Evolutionary conservation across 1,140 invertebrate species (phyloP).

Genomic region (Stegodyphus mimosarum): DNA sequence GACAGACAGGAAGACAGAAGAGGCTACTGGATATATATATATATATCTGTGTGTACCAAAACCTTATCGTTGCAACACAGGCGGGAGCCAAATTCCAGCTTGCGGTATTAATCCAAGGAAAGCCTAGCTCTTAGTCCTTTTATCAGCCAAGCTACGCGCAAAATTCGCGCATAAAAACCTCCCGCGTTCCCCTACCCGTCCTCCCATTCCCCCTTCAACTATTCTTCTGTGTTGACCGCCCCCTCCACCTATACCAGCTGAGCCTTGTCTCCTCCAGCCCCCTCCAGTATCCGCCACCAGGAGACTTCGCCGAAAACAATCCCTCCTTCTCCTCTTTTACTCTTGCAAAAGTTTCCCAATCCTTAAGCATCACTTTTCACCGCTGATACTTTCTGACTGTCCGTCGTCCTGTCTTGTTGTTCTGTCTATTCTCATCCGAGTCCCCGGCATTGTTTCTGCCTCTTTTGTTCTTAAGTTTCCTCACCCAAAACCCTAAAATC

Average conservation of each 20-base stretch:
- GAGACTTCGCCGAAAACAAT: constrained; percentile 41
- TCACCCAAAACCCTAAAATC: constrained; percentile 38
- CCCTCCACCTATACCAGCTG: constrained; percentile 8
- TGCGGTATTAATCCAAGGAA: constrained; percentile 49
- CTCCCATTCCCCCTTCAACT: constrained; percentile 2
- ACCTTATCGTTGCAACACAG: constrained; percentile 48
- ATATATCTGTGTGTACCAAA: constrained; percentile 50
- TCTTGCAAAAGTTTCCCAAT: constrained; percentile 51
- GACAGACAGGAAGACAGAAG: constrained; percentile 25
- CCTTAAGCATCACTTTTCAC: constrained; percentile 51
- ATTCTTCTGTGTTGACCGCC: constrained; percentile 24
- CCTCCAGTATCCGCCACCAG: not conserved
- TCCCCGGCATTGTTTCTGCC: constrained; percentile 32
- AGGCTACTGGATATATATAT: constrained; percentile 7
- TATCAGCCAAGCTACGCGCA: constrained; percentile 49
- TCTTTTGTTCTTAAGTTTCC: constrained; percentile 55
- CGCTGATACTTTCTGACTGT: constrained; percentile 49
- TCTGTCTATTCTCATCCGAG: not conserved
- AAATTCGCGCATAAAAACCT: constrained; percentile 59
- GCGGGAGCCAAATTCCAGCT: constrained; percentile 27
- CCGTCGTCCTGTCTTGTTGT: not conserved
- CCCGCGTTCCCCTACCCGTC: not conserved
- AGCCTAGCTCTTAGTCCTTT: constrained; percentile 53
- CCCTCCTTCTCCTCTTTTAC: constrained; percentile 31
- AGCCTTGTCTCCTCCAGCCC: not conserved